phyloP scores from a whole-genome alignment of 2,113 vertebrate species.

The Riparia riparia region DNA sequence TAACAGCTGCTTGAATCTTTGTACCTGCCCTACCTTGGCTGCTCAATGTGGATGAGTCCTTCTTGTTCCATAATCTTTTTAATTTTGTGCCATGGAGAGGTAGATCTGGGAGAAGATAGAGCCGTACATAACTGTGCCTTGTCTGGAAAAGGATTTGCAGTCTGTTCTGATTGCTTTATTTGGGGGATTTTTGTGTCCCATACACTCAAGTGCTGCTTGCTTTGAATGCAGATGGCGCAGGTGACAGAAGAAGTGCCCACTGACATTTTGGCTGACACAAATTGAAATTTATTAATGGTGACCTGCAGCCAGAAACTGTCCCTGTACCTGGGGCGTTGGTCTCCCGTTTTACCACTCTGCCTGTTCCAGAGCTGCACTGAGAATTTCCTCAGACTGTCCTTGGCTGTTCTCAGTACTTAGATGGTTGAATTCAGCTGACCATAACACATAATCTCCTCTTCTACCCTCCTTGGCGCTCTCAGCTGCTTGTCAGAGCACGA shows the following conservation, averaged over 20 bases:
- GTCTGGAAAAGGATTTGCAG: background rate
- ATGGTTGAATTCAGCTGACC: background rate
- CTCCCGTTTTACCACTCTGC: background rate
- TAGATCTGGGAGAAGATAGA: background rate
- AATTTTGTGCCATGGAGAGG: background rate
- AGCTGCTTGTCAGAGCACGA: background rate
- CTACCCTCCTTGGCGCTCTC: background rate
- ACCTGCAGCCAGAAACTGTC: background rate
- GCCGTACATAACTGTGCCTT: rapidly evolving
- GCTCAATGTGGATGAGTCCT: background rate
- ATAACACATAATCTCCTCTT: background rate
- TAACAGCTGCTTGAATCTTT: background rate
- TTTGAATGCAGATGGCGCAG: background rate
- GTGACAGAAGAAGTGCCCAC: background rate
- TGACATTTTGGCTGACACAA: background rate
- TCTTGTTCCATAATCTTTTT: background rate
- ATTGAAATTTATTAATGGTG: background rate
- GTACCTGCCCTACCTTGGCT: background rate
- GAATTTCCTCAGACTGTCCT: background rate
- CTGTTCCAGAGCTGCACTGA: background rate
- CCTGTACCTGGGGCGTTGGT: background rate
- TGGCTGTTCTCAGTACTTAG: background rate
- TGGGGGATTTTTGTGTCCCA: background rate
- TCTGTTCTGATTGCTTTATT: background rate
- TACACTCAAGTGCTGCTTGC: background rate